Conservation (phyloP, 2,113 vertebrate species). For the Oostethus manadensis region DNA sequence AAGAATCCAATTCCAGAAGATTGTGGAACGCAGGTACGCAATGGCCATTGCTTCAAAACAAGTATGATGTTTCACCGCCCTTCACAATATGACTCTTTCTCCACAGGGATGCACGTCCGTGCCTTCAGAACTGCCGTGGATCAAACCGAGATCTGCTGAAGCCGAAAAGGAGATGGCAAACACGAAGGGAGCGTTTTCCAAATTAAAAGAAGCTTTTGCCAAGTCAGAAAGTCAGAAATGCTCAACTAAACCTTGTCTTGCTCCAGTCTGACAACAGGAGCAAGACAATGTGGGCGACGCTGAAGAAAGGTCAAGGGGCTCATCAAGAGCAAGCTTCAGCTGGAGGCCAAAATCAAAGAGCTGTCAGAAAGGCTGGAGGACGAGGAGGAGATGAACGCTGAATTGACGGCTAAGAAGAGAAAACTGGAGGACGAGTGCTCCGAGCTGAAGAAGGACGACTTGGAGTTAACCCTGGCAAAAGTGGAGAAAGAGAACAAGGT, state of each 20-base stretch:
- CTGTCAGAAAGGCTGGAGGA: conserved; percentile 78
- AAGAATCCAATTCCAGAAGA: conserved; percentile 84
- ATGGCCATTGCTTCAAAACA: too few species aligned
- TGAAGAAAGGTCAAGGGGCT: conserved; percentile 81
- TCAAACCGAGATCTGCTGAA: conserved; percentile 82
- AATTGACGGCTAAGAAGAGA: conserved; percentile 81
- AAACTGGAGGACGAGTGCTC: conserved; percentile 78
- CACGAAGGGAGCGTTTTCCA: conserved; percentile 77
- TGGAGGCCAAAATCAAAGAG: conserved; percentile 84
- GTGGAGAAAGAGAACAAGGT: conserved; percentile 92
- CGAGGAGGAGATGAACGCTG: conserved; percentile 81
- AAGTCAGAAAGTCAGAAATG: conserved; percentile 77
- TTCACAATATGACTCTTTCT: not conserved
- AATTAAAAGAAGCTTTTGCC: conserved; percentile 72
- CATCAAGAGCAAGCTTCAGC: conserved; percentile 84
- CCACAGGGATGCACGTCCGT: conserved; percentile 79
- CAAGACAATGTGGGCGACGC: conserved; percentile 82
- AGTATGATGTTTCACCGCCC: too few species aligned
- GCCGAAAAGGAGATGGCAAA: conserved; percentile 80
- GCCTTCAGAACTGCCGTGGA: conserved; percentile 88
- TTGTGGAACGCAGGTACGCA: conserved; percentile 78
- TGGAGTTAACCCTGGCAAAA: conserved; percentile 57
- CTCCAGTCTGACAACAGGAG: conserved; percentile 71
- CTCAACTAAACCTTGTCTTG: too few species aligned
- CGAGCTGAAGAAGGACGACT: conserved; percentile 61